A percentile compares a stretch with the other conserved stretches of the same genome.
Evolutionary conservation across 1,140 invertebrate genomes (phyloP).

Genomic region (Drosophila insularis): DNA sequence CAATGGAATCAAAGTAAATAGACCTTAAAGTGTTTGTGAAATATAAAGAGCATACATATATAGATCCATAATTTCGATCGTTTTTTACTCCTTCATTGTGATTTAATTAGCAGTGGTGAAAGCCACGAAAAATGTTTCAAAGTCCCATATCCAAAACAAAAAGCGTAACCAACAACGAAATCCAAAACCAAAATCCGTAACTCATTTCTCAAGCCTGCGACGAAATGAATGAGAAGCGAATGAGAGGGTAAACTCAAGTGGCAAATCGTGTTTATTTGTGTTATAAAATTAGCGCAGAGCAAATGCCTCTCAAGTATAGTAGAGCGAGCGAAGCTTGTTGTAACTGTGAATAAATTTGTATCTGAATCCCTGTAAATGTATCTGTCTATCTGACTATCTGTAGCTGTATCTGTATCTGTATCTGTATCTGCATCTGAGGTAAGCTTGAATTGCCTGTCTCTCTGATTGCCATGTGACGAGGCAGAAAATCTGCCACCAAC

Average conservation of each 20-base stretch:
- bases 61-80: no score
- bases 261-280: slow-evolving; percentile 77
- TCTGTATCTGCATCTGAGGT: slow-evolving; percentile 28
- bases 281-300: slow-evolving; percentile 73
- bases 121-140: slow-evolving; percentile 11
- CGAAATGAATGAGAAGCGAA: slow-evolving; percentile 32
- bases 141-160: slow-evolving; percentile 12
- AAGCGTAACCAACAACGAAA: slow-evolving; percentile 10
- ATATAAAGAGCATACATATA: no score
- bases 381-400: background rate
- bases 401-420: slow-evolving; percentile 17
- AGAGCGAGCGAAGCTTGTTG: background rate
- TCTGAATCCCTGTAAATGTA: slow-evolving; percentile 6
- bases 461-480: slow-evolving; percentile 70
- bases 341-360: slow-evolving; percentile 11
- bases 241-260: slow-evolving; percentile 62
- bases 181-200: slow-evolving; percentile 19
- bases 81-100: no score
- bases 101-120: slow-evolving; percentile 66
- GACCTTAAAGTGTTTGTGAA: no score
- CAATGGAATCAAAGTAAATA: no score
- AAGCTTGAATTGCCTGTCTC: slow-evolving; percentile 51
- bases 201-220: slow-evolving; percentile 48
- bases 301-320: slow-evolving; percentile 15
- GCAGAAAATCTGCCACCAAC: slow-evolving; percentile 59